Percentiles rank a stretch among this genome's conserved stretches.
Evolutionary conservation across 2,888 invertebrate genomes (phyloP).

Genomic region (Hoplodrina blanda): DNA sequence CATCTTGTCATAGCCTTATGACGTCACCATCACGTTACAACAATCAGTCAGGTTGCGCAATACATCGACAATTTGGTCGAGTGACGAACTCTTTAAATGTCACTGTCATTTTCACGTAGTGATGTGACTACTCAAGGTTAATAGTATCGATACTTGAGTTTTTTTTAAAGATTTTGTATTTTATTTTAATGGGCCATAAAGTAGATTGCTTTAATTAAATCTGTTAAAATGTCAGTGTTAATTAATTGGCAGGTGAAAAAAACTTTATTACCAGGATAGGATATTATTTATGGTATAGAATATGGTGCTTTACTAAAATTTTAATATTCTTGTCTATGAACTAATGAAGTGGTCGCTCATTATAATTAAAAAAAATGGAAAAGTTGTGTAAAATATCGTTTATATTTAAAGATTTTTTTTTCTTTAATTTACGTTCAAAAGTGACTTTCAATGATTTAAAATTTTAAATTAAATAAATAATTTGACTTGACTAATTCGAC

Average conservation of each 20-base stretch:
- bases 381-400: no score
- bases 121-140: slow-evolving; percentile 62
- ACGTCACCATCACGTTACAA: slow-evolving; percentile 30
- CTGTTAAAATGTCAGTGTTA: slow-evolving; percentile 31
- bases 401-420: no score
- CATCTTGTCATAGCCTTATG: slow-evolving; percentile 21
- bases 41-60: slow-evolving; percentile 45
- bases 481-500: no score
- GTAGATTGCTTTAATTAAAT: slow-evolving; percentile 33
- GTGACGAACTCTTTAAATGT: slow-evolving; percentile 54
- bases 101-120: slow-evolving; percentile 66
- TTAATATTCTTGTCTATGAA: slow-evolving; percentile 8
- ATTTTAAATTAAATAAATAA: no score
- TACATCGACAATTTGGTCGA: slow-evolving; percentile 26
- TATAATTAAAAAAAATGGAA: no score
- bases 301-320: slow-evolving; percentile 1
- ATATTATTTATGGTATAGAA: slow-evolving; percentile 12
- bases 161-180: not conserved
- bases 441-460: no score
- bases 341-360: not conserved
- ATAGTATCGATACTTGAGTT: slow-evolving; percentile 55
- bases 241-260: slow-evolving; percentile 12
- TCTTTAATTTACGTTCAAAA: no score
- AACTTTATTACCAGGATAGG: not conserved
- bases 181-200: not conserved